These are phyloP conservation scores for Phyllostomus hastatus DNA, from an alignment of 2,113 vertebrate genomes.

Conservation along the genomic window DNA sequence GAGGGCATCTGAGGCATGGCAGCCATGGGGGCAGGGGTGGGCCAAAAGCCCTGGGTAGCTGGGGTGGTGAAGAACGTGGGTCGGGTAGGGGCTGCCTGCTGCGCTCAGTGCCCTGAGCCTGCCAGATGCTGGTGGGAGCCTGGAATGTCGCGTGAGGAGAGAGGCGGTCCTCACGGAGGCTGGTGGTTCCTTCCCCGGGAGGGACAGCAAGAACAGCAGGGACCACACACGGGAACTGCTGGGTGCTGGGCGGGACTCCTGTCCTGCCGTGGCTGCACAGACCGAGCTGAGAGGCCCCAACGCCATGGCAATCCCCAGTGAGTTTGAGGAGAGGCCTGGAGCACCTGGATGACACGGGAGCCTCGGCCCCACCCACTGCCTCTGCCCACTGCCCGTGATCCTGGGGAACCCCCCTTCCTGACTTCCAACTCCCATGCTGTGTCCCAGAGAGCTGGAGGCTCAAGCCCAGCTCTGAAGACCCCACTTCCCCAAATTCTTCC, in stretches of 20 bases:
- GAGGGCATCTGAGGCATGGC: background rate
- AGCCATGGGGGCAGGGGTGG: too few relatives aligned
- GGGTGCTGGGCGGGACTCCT: background rate
- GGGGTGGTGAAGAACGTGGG: background rate
- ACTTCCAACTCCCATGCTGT: background rate
- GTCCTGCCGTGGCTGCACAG: background rate
- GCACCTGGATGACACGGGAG: fast-evolving
- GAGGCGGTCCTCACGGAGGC: background rate
- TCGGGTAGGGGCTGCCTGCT: fast-evolving
- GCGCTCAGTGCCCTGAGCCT: background rate
- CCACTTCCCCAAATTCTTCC: background rate
- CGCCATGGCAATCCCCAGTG: background rate
- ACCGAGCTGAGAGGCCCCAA: background rate
- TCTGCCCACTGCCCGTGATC: too few relatives aligned
- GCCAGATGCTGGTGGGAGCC: background rate
- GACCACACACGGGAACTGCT: background rate
- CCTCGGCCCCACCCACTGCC: background rate
- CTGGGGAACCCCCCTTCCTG: background rate
- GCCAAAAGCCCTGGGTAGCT: background rate
- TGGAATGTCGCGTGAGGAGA: background rate
- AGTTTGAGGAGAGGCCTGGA: background rate
- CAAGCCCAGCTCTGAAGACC: background rate
- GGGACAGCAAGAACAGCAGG: background rate
- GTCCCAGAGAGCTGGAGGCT: background rate
- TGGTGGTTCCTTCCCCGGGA: too few relatives aligned